Conservation (phyloP, 2,888 invertebrate genomes). For the Colletes collaris region DNA sequence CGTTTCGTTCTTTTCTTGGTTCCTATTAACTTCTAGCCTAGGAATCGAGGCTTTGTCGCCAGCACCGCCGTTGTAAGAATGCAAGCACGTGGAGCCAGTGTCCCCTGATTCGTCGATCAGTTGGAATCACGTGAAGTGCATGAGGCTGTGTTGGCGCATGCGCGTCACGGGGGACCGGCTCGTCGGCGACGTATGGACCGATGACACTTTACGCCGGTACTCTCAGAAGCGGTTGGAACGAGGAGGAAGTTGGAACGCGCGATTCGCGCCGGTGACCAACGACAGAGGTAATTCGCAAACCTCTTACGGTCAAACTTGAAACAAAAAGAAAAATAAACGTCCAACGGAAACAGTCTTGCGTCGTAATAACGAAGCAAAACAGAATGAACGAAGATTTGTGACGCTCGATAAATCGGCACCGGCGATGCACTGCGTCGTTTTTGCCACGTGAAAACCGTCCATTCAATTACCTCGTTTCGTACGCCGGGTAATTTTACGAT, state of each 20-base stretch:
- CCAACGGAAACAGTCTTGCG: constrained; percentile 17
- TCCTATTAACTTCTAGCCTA: constrained; percentile 33
- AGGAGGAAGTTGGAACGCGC: constrained; percentile 49
- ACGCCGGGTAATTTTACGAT: background rate
- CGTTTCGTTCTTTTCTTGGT: constrained; percentile 31
- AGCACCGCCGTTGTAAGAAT: constrained; percentile 36
- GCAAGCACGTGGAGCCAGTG: constrained; percentile 52
- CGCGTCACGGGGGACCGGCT: constrained; percentile 42
- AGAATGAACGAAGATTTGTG: constrained; percentile 29
- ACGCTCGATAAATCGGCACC: constrained; percentile 13
- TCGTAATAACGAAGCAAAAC: constrained; percentile 2
- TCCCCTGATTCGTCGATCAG: constrained; percentile 51
- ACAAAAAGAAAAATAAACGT: background rate
- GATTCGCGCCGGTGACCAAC: constrained; percentile 43
- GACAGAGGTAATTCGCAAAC: constrained; percentile 29
- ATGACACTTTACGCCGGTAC: constrained; percentile 34
- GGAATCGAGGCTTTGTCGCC: constrained; percentile 7
- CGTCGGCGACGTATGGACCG: constrained; percentile 36
- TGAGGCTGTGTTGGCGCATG: constrained; percentile 67
- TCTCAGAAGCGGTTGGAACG: constrained; percentile 57
- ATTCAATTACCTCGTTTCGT: background rate
- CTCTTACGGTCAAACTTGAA: constrained; percentile 28
- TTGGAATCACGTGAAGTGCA: constrained; percentile 78
- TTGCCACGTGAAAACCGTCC: constrained; percentile 35
- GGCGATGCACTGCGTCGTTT: constrained; percentile 29